Base-by-base conservation (phyloP, 2,113 vertebrate genomes). In the Cyanoramphus novaezelandiae region DNA sequence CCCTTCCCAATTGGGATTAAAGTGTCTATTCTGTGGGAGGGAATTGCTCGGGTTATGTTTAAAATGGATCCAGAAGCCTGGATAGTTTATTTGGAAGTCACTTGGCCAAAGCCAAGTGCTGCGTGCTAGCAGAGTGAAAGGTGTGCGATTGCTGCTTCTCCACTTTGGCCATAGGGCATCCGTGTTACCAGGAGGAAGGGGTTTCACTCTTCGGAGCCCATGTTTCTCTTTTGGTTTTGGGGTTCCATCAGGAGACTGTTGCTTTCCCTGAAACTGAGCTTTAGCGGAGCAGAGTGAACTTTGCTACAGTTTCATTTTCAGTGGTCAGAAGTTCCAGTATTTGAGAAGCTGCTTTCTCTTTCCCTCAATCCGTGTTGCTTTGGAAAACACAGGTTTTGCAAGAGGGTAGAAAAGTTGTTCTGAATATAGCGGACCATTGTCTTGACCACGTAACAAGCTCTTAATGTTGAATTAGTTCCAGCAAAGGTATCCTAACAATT, bases 401-500 rank as follows among this genome's bases (percentile, higher is more conserved):
- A 69, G 53, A 74, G 53, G 44, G 17, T 69, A 46, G 63, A 23
- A 82, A 81, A 60, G 69, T 90, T 89, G 18, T 4, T 75, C 50
- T 69, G 57, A 81, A 55, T 19, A 21, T 13, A n/a, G 17, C 13
- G 18, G 41, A 72, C 50, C 44, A 33, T 90, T 86, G 93, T 86
- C 85, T 75, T 96, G 80, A 91, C 77, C 52, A 7, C 2, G 7
- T 83, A 93, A 68, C 62, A 69, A 85, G 31, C 47, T 75, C 65
- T 57, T 91, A 86, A 35, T 92, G 31, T 69, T 83, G 8, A 41
- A 74, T 96, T 81, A 72, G 24, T 86, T 75, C 65, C 62, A 76
- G 7, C 72, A 69, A 71, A 91, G 15, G 52, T 93, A 76, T 92
- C 44, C 52, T 89, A 77, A 52, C 70, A 65, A 91, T 90, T 87